phyloP scores from a whole-genome alignment of 2,797 vertebrate genomes.

The Eulemur albifrons region DNA sequence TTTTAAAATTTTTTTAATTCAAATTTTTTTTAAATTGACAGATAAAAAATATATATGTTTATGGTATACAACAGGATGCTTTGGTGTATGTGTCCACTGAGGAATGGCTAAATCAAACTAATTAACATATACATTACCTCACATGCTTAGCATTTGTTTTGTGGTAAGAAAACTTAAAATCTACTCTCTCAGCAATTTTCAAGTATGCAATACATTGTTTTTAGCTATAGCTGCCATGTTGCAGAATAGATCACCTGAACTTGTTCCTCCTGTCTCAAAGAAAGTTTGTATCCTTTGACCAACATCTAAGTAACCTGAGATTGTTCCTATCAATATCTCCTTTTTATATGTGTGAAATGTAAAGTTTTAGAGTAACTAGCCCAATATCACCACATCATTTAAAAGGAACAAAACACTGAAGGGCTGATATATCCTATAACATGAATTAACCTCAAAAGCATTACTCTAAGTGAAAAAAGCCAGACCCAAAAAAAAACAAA shows the following conservation, averaged over 20 bases:
- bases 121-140: background rate
- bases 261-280: background rate
- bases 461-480: background rate
- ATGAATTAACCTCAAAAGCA: background rate
- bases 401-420: background rate
- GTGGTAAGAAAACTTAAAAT: background rate
- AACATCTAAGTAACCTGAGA: background rate
- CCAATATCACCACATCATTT: too few species aligned
- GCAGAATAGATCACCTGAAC: too few species aligned
- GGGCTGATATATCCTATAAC: accelerated
- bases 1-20: background rate
- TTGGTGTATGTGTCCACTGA: background rate
- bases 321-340: too few species aligned
- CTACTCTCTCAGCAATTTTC: background rate
- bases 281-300: background rate
- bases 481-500: background rate
- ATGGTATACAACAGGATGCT: background rate
- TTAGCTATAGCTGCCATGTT: background rate
- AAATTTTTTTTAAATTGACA: background rate
- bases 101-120: background rate
- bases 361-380: background rate
- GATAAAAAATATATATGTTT: background rate
- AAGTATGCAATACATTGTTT: background rate
- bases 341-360: background rate
- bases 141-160: background rate